Evolutionary conservation across 2,797 vertebrate species (phyloP).

Genomic region (Numenius phaeopus): DNA sequence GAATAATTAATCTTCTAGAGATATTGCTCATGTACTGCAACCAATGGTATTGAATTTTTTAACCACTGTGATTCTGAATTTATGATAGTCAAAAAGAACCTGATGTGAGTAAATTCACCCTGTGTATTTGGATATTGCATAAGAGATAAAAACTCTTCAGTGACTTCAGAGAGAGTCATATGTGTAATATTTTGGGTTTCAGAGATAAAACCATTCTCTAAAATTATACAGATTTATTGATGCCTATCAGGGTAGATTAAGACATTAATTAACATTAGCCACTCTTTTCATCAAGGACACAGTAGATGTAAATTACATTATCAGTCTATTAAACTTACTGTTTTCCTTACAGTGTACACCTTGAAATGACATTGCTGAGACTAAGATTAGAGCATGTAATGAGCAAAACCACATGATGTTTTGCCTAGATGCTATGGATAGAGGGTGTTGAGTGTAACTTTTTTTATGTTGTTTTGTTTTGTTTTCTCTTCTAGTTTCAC

Average conservation of each 20-base stretch:
- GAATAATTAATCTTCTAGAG: not conserved
- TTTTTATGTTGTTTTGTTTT: not conserved
- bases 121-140: not conserved
- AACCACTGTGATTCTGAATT: not conserved
- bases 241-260: not conserved
- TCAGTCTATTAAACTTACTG: not conserved
- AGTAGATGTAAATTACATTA: not conserved
- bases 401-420: not conserved
- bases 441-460: not conserved
- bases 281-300: not conserved
- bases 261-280: not conserved
- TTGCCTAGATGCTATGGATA: not conserved
- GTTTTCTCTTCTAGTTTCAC: not conserved
- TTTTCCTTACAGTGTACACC: not conserved
- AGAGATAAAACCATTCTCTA: not conserved
- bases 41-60: not conserved
- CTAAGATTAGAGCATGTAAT: not conserved
- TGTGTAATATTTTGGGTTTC: not conserved
- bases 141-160: not conserved
- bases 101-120: rapidly evolving
- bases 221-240: not conserved
- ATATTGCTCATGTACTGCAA: not conserved
- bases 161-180: not conserved
- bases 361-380: not conserved
- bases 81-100: not conserved